Conservation (phyloP, 2,113 vertebrate genomes). For the Nycticorax nycticorax region DNA sequence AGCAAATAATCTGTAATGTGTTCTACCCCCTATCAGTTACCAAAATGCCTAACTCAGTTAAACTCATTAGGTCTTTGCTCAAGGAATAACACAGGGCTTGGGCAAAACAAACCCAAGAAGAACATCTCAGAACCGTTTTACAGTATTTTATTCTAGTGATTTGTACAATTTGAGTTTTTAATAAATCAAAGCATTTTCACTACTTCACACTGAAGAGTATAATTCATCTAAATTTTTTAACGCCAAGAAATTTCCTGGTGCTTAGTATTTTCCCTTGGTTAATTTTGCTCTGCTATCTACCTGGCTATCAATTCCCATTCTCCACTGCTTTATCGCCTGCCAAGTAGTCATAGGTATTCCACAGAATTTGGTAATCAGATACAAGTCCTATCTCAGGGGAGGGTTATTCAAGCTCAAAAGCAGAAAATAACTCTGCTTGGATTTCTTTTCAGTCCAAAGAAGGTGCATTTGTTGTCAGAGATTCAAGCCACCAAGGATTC, state of each 20-base stretch:
- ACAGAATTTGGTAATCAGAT: neutral
- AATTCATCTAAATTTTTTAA: neutral
- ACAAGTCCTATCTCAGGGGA: neutral
- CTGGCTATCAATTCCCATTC: neutral
- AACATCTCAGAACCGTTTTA: neutral
- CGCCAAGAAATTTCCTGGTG: neutral
- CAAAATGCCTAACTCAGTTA: neutral
- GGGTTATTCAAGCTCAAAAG: neutral
- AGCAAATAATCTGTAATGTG: neutral
- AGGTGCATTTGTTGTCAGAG: slow-evolving; percentile 86
- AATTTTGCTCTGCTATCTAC: neutral
- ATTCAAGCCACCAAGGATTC: slow-evolving; percentile 84
- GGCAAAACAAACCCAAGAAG: neutral
- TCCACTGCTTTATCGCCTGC: neutral
- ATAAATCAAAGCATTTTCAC: neutral
- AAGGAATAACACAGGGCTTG: neutral
- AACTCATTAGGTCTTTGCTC: neutral
- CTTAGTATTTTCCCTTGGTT: neutral
- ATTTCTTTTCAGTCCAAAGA: slow-evolving; percentile 82
- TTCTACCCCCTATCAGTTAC: neutral
- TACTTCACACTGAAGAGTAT: neutral
- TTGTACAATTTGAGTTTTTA: neutral
- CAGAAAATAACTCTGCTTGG: neutral
- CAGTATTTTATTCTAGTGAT: neutral
- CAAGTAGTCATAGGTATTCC: neutral